A percentile compares a stretch with the other conserved stretches of the same genome.
These are phyloP conservation scores for Anhinga anhinga DNA, from an alignment of 2,113 vertebrate genomes.

Conservation along the genomic window DNA sequence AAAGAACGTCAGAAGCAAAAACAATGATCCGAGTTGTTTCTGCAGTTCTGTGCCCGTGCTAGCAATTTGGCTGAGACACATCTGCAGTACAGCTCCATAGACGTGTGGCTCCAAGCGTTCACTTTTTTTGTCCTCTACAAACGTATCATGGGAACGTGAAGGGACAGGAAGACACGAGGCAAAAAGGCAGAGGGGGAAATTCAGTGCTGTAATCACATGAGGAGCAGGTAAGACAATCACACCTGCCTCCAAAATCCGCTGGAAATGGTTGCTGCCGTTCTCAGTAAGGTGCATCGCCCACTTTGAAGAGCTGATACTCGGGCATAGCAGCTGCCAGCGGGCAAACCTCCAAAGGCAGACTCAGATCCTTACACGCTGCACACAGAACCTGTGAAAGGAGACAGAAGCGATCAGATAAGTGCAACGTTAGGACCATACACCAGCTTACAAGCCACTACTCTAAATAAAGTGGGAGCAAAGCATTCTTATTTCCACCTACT, in stretches of 20 bases:
- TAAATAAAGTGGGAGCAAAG: neutral
- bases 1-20: conserved; percentile 2
- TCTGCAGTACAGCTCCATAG: neutral
- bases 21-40: neutral
- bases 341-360: neutral
- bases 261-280: neutral
- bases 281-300: neutral
- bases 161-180: neutral
- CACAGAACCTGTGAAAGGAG: neutral
- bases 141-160: fast-evolving
- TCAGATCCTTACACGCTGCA: neutral
- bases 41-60: neutral
- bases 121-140: neutral
- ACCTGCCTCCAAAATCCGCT: neutral
- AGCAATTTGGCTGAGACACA: neutral
- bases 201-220: neutral
- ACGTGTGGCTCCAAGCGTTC: fast-evolving
- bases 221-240: neutral
- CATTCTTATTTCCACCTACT: neutral
- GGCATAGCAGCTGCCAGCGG: neutral
- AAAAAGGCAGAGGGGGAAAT: neutral
- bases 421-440: neutral
- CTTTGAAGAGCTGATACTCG: neutral
- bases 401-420: fast-evolving
- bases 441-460: neutral